Conservation (phyloP, 2,888 invertebrate species). For the Nebria salina region DNA sequence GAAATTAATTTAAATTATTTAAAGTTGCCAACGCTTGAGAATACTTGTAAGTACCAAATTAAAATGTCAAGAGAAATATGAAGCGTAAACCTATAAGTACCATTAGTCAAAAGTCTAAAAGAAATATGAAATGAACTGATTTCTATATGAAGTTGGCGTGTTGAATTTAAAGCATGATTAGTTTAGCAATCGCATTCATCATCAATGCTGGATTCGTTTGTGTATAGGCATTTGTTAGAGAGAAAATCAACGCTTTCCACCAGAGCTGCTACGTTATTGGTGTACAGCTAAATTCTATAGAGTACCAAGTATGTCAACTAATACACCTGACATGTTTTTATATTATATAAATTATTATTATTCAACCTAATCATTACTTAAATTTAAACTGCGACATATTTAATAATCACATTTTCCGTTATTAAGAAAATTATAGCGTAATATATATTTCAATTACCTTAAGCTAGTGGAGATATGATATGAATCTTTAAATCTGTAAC, state of each 20-base stretch:
- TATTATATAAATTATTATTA: neutral
- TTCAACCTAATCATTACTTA: neutral
- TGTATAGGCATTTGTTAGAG: neutral
- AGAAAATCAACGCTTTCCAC: neutral
- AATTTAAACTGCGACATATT: no score
- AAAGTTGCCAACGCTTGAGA: neutral
- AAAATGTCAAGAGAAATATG: neutral
- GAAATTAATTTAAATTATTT: neutral
- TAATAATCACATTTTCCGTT: no score
- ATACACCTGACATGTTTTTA: neutral
- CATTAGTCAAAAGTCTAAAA: neutral
- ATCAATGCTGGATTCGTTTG: neutral
- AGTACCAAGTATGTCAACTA: neutral
- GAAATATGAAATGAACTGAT: neutral
- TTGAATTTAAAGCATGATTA: neutral
- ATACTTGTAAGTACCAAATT: neutral
- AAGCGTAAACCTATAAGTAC: neutral
- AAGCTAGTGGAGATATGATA: neutral
- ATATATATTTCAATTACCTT: neutral
- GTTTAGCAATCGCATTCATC: neutral
- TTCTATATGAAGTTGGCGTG: neutral
- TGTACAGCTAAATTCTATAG: neutral
- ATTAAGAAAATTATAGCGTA: no score
- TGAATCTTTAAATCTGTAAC: neutral
- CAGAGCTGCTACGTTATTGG: neutral